Percentiles rank a stretch among this genome's conserved stretches.
These are phyloP conservation scores for Aquatica leii DNA, from an alignment of 2,888 invertebrate genomes.

Conservation along the genomic window DNA sequence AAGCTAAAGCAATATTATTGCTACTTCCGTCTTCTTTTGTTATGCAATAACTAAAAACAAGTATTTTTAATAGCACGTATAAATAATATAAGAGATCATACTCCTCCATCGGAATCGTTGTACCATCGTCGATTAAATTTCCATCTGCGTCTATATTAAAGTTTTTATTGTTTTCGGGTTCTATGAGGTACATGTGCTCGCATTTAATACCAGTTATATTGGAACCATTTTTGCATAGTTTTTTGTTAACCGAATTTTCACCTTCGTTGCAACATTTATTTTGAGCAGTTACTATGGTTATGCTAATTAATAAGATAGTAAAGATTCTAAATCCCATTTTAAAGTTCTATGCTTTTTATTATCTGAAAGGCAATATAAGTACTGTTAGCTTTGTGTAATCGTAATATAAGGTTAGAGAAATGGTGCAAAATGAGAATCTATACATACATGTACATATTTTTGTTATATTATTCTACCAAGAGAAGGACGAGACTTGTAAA, in stretches of 20 bases:
- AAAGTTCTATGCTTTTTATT: not conserved
- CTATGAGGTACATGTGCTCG: conserved; percentile 59
- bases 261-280: conserved; percentile 20
- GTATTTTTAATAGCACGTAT: not conserved
- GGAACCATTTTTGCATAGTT: conserved; percentile 32
- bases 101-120: conserved; percentile 11
- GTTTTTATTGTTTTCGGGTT: conserved; percentile 53
- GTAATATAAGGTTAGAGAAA: too few species aligned
- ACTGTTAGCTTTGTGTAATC: too few species aligned
- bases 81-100: conserved; percentile 14
- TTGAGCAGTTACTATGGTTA: conserved; percentile 14
- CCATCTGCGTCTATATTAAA: conserved; percentile 55
- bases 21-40: conserved; percentile 17
- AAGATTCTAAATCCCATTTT: conserved; percentile 9
- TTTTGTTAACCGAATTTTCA: conserved; percentile 24
- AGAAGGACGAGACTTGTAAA: too few species aligned
- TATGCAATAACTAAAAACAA: conserved; percentile 55
- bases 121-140: conserved; percentile 53
- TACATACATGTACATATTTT: too few species aligned
- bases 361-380: too few species aligned
- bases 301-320: not conserved
- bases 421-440: too few species aligned
- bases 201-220: conserved; percentile 31
- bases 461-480: too few species aligned
- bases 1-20: conserved; percentile 52